Conservation (phyloP, 2,797 vertebrate species). For the Esox masquinongy region DNA sequence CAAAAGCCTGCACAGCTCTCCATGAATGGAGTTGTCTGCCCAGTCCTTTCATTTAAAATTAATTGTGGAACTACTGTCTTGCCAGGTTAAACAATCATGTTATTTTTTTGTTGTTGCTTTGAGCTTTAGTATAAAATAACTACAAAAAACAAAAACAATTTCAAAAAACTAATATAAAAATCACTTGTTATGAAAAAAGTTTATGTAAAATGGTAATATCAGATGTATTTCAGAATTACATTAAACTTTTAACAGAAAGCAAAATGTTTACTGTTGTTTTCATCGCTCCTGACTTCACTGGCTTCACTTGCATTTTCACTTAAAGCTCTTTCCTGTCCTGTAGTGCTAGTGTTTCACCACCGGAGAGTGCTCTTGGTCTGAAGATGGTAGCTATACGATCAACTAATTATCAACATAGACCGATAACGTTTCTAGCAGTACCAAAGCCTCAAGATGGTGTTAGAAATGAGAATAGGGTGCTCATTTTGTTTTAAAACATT, state of each 20-base stretch:
- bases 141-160: slow-evolving; percentile 51
- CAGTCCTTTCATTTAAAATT: not conserved
- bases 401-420: not conserved
- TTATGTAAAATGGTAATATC: slow-evolving; percentile 66
- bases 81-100: slow-evolving; percentile 25
- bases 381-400: not conserved
- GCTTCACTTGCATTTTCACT: not conserved
- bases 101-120: slow-evolving; percentile 64
- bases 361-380: not conserved
- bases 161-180: slow-evolving; percentile 29
- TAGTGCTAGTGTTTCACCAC: not conserved
- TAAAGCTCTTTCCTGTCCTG: not conserved
- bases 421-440: not conserved
- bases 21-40: not conserved
- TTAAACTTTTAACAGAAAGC: slow-evolving; percentile 64
- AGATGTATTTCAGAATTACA: slow-evolving; percentile 66
- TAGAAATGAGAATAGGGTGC: not conserved
- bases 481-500: not conserved
- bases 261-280: slow-evolving; percentile 10
- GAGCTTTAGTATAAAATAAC: slow-evolving; percentile 54
- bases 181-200: slow-evolving; percentile 52
- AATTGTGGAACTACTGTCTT: slow-evolving; percentile 17
- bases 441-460: not conserved
- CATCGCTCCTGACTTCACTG: not conserved
- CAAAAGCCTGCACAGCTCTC: not conserved